A percentile compares a stretch with the other conserved stretches of the same genome.
These are phyloP conservation scores for Chalcis sispes DNA, from an alignment of 2,888 invertebrate species.

Conservation along the genomic window DNA sequence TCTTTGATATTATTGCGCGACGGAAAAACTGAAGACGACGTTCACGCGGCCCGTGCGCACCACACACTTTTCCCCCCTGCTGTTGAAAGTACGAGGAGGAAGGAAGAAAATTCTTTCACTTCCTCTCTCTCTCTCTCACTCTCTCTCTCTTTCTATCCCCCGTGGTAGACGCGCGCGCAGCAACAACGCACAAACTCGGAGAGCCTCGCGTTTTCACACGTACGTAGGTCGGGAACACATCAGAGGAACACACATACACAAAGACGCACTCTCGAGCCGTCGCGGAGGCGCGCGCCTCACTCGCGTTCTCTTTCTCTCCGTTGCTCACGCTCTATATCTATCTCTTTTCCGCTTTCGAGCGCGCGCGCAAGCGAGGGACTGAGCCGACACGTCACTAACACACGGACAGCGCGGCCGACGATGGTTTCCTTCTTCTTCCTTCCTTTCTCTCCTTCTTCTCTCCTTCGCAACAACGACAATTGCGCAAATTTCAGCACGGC, in stretches of 20 bases:
- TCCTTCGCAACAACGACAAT: slow-evolving; percentile 55
- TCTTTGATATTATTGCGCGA: no score
- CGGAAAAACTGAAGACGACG: not conserved
- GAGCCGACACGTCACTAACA: slow-evolving; percentile 49
- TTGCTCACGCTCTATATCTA: slow-evolving; percentile 15
- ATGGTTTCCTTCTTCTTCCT: slow-evolving; percentile 42
- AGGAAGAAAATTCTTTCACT: no score
- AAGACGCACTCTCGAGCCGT: slow-evolving; percentile 26
- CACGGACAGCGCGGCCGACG: slow-evolving; percentile 25
- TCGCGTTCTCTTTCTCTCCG: slow-evolving; percentile 11
- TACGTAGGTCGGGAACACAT: not conserved
- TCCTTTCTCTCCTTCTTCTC: slow-evolving; percentile 46
- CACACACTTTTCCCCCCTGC: slow-evolving; percentile 8
- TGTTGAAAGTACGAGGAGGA: no score
- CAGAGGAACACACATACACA: not conserved
- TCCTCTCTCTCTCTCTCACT: slow-evolving; percentile 19
- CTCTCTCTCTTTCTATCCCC: slow-evolving; percentile 13
- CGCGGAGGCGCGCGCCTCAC: slow-evolving; percentile 29
- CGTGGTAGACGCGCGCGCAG: slow-evolving; percentile 50
- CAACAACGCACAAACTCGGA: slow-evolving; percentile 54
- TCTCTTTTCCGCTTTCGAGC: not conserved
- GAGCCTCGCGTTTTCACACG: slow-evolving; percentile 22
- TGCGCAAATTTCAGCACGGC: slow-evolving; percentile 52
- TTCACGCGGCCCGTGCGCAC: not conserved
- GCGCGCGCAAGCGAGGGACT: not conserved